phyloP scores from a whole-genome alignment of 2,888 invertebrate genomes.

The Drosophila incognita region DNA sequence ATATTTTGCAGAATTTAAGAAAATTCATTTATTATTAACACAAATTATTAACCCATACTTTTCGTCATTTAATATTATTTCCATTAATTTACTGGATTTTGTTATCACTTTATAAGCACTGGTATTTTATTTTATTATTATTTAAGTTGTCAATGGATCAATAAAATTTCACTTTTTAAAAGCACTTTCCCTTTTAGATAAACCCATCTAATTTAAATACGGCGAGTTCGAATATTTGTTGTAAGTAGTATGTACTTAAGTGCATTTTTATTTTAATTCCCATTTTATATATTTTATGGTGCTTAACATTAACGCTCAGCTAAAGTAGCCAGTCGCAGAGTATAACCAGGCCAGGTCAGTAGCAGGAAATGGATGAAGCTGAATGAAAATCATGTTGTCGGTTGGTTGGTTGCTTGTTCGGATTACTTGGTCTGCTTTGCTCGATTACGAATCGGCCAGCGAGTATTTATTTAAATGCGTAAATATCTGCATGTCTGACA shows the following conservation, averaged over 20 bases:
- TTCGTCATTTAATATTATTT: neutral
- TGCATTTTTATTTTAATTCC: neutral
- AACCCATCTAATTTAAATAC: neutral
- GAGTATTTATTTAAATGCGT: constrained; percentile 75
- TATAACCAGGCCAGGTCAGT: constrained; percentile 63
- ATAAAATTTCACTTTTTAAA: neutral
- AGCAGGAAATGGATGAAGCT: constrained; percentile 69
- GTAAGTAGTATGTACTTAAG: neutral
- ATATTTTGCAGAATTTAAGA: neutral
- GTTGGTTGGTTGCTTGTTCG: constrained; percentile 39
- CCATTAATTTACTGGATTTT: too few relatives aligned
- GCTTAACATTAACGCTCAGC: neutral
- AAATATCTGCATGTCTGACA: constrained; percentile 69
- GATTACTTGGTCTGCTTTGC: constrained; percentile 55
- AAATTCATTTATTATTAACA: neutral
- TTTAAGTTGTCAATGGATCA: neutral
- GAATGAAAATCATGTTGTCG: constrained; percentile 69
- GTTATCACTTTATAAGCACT: neutral
- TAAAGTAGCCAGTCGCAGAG: constrained; percentile 22
- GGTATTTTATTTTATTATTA: too few relatives aligned
- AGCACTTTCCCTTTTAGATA: neutral
- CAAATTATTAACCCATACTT: neutral
- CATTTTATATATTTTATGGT: neutral
- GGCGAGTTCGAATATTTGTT: neutral
- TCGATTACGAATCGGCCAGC: constrained; percentile 51